Evolutionary conservation across 2,888 invertebrate genomes (phyloP), one percentile per base, ranked within the genome.

Genomic region (Heliconius cydno): DNA sequence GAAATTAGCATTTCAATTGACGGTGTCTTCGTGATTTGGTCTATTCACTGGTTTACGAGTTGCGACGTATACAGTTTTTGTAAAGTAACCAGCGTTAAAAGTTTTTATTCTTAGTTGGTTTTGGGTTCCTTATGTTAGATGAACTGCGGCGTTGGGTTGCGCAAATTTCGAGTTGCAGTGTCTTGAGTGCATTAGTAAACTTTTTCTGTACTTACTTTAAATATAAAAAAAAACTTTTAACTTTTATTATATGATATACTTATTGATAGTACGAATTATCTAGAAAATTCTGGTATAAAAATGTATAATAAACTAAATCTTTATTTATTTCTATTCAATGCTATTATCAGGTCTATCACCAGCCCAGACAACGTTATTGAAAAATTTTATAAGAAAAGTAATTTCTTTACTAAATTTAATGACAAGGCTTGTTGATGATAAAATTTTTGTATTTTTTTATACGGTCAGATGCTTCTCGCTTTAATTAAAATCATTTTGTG

Each of bases 1-100:
- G 52, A 52, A 57, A 52, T 57, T 79, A 34, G 63, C 68, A 75
- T 79, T 79, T 63, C 41, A 46, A 79, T 79, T 79, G 46, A 68
- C 78, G 46, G 63, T 74, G 41, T 74, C 60, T 78, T 68, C 74
- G 25, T 66, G 57, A 76, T 52, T 68, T 25, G 28, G 57, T 19
- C 57, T 74, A 73, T 78, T 67, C 60, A 67, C 41, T 57, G 34
- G 4, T 22, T 74, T n/a, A 41, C 34, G 60, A 3, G 10, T n/a
- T 4, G 57, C 19, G 22, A 25, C 22, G 13, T 74, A n/a, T 72
- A 30, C n/a, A 10, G 52, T 73, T 30, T n/a, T n/a, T 30, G n/a
- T 34, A 13, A 60, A 73, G 30, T 34, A n/a, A 34, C 34, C 9
- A 34, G 34, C 57, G 52, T 34, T 34, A 34, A 60, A 72, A 4